Evolutionary conservation across 2,113 vertebrate genomes (phyloP).

Genomic region (rat (Rattus norvegicus)): DNA sequence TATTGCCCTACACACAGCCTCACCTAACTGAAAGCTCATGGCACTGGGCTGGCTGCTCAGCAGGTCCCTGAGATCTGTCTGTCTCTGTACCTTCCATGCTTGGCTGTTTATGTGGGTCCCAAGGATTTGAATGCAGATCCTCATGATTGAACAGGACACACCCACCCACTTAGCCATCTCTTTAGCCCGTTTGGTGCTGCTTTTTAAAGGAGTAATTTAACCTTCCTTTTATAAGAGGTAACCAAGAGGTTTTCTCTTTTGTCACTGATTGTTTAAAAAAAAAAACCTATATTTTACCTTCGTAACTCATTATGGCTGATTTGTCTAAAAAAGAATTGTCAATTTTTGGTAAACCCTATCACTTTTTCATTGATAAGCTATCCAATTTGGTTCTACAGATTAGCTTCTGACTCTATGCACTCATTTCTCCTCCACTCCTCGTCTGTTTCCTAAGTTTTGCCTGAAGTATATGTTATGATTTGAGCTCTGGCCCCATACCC

Average conservation of each 20-base stretch:
- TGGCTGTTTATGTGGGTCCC: background rate
- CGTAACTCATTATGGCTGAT: background rate
- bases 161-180: background rate
- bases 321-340: background rate
- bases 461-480: fast-evolving
- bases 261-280: background rate
- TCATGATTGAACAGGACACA: background rate
- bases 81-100: background rate
- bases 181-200: background rate
- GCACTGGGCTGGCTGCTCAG: background rate
- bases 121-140: background rate
- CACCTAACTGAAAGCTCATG: background rate
- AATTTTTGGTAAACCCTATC: background rate
- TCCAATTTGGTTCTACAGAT: background rate
- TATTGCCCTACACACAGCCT: background rate
- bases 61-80: background rate
- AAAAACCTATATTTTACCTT: background rate
- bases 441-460: background rate
- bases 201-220: background rate
- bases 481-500: background rate
- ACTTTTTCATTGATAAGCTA: background rate
- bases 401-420: background rate
- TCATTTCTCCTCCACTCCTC: background rate
- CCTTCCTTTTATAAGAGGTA: background rate
- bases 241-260: background rate